Conservation (phyloP, 2,888 invertebrate species). For the Erannis defoliaria region DNA sequence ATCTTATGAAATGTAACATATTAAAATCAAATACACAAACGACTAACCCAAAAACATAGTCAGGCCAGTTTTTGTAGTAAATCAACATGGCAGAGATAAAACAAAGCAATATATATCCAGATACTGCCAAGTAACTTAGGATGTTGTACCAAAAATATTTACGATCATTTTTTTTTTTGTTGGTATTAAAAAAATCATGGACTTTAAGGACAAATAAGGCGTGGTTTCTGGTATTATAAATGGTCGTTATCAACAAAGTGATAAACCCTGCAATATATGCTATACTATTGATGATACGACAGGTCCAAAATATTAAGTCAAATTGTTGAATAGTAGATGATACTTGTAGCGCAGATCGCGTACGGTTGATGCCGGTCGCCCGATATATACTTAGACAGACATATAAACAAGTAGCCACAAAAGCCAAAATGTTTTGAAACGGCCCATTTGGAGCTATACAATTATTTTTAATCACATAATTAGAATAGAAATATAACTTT, state of each 20-base stretch:
- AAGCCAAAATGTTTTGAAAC: background rate
- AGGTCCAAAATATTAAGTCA: background rate
- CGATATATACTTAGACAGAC: background rate
- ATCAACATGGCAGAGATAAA: background rate
- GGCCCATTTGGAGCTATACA: background rate
- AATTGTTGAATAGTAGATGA: background rate
- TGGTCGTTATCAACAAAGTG: background rate
- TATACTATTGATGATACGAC: background rate
- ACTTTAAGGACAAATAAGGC: background rate
- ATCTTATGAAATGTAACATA: background rate
- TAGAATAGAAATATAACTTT: background rate
- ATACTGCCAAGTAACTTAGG: background rate
- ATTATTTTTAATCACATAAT: background rate
- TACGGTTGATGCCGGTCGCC: background rate
- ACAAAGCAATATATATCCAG: background rate
- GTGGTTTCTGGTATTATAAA: background rate
- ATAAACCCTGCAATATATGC: background rate
- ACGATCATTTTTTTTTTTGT: background rate
- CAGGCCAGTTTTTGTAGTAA: background rate
- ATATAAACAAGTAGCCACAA: background rate
- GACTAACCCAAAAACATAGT: background rate
- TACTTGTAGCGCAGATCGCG: background rate
- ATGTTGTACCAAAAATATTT: background rate
- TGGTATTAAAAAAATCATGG: background rate
- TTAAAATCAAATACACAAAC: background rate